Percentiles rank a stretch among this genome's conserved stretches.
Evolutionary conservation across 1,140 invertebrate species (phyloP).

Genomic region (Pseudoatta argentina): DNA sequence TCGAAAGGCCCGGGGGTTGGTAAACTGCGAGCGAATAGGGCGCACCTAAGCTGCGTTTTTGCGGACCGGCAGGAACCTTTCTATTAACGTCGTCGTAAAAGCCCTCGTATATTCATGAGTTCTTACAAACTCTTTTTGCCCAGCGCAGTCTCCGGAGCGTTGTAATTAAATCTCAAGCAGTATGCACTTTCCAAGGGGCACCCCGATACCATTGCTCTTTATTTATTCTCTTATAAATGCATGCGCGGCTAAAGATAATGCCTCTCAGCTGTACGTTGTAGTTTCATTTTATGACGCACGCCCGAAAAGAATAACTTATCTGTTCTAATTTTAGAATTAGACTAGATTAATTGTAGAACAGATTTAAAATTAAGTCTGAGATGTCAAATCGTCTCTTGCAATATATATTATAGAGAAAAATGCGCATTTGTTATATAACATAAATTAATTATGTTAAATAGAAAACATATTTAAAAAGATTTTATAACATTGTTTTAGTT

Average conservation of each 20-base stretch:
- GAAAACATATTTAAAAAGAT: neutral
- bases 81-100: conserved; percentile 67
- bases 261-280: conserved; percentile 12
- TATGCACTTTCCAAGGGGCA: conserved; percentile 60
- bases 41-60: conserved; percentile 57
- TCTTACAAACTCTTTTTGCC: conserved; percentile 69
- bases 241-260: conserved; percentile 49
- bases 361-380: neutral
- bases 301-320: neutral
- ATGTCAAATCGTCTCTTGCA: neutral
- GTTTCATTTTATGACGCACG: conserved; percentile 17
- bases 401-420: neutral
- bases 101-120: conserved; percentile 71
- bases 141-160: conserved; percentile 59
- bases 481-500: neutral
- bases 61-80: conserved; percentile 28
- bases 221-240: conserved; percentile 59
- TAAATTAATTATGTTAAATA: neutral
- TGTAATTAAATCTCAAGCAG: conserved; percentile 75
- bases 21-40: conserved; percentile 53
- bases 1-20: conserved; percentile 46
- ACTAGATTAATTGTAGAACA: neutral
- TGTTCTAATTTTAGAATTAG: neutral
- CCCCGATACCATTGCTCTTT: conserved; percentile 71
- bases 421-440: neutral